phyloP scores from a whole-genome alignment of 53 echinoderm and acorn worm genomes.

The Echinometra lucunter region DNA sequence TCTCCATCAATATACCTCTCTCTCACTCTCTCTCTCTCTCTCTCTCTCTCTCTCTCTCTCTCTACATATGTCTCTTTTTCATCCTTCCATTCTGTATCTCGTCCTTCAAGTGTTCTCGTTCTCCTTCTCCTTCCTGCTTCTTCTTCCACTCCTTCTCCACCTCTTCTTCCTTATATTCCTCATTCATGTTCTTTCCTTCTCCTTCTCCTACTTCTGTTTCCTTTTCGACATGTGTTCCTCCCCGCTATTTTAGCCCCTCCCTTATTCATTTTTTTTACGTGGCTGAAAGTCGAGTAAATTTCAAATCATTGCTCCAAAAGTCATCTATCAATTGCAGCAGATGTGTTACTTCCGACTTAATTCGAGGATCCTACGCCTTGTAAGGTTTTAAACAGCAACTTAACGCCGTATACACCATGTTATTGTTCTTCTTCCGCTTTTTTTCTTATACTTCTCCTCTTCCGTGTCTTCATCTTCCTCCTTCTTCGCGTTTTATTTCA shows the following conservation, averaged over 20 bases:
- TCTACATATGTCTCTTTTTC: neutral
- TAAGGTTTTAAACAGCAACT: no score
- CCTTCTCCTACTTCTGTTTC: neutral
- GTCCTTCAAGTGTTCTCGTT: neutral
- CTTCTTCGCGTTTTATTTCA: neutral
- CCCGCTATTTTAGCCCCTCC: no score
- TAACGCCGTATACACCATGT: no score
- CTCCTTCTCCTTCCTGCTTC: neutral
- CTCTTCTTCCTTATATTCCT: neutral
- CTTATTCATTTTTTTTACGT: no score
- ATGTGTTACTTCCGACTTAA: no score
- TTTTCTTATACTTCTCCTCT: neutral
- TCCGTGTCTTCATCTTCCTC: conserved; percentile 4
- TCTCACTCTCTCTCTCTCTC: no score
- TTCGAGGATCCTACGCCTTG: no score
- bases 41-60: neutral
- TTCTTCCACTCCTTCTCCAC: neutral
- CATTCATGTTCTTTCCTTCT: neutral
- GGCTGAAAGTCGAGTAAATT: no score
- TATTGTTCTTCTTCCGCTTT: neutral
- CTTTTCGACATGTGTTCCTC: neutral
- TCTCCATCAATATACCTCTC: no score
- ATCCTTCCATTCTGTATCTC: neutral
- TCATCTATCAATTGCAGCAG: no score
- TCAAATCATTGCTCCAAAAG: no score